phyloP scores from a whole-genome alignment of 2,113 vertebrate species.

The Otolemur garnettii region DNA sequence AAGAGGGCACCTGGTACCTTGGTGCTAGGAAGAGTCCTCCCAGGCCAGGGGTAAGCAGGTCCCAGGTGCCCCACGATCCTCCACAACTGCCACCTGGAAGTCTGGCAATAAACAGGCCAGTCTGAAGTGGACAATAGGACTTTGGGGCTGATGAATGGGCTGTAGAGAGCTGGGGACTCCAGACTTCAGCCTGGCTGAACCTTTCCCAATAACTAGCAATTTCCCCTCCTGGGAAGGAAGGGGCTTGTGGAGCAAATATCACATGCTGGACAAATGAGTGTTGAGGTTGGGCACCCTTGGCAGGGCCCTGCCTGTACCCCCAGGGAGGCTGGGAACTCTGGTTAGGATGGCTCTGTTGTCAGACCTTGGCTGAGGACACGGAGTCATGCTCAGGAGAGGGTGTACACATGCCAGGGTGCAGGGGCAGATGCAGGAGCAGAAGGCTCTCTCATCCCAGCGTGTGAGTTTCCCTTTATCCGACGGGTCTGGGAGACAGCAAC shows the following conservation, averaged over 20 bases:
- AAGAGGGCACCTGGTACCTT: no score
- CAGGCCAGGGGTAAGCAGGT: neutral
- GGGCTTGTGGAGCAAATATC: neutral
- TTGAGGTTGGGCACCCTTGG: neutral
- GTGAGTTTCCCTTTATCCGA: neutral
- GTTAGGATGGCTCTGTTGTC: no score
- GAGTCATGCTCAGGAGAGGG: fast-evolving
- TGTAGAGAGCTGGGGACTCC: neutral
- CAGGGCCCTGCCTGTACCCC: neutral
- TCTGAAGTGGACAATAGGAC: neutral
- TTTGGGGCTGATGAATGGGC: neutral
- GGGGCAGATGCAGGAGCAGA: neutral
- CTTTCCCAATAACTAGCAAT: neutral
- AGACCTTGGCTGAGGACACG: fast-evolving
- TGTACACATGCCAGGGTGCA: fast-evolving
- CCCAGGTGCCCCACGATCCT: neutral
- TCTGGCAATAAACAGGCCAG: neutral
- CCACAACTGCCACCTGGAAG: neutral
- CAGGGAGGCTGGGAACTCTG: neutral
- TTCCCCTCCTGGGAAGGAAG: neutral
- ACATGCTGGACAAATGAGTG: neutral
- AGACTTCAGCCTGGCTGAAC: neutral
- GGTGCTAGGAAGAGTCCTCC: neutral
- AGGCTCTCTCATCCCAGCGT: neutral
- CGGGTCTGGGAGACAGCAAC: neutral